A percentile compares a stretch with the other conserved stretches of the same genome.
Evolutionary conservation across 1,140 invertebrate species (phyloP).

Genomic region (Coelopa frigida): DNA sequence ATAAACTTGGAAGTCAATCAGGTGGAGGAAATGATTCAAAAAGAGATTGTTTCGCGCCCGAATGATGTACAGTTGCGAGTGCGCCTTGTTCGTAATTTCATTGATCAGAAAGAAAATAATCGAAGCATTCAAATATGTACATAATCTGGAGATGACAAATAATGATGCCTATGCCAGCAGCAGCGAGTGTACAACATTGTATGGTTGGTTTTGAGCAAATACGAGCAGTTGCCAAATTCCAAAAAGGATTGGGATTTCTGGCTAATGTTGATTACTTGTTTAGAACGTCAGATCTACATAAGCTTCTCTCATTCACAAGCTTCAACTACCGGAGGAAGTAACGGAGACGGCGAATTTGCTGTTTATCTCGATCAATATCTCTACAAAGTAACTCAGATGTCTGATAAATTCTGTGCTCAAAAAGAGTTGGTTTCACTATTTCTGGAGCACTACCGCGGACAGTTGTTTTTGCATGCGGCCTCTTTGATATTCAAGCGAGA

Average conservation of each 20-base stretch:
- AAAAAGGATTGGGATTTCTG: slow-evolving; percentile 61
- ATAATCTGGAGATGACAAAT: slow-evolving; percentile 57
- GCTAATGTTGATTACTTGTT: slow-evolving; percentile 58
- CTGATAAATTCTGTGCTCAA: slow-evolving; percentile 46
- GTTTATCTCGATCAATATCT: slow-evolving; percentile 61
- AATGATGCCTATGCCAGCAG: slow-evolving; percentile 52
- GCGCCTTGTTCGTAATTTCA: slow-evolving; percentile 65
- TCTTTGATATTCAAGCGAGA: slow-evolving; percentile 58
- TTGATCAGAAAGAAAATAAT: slow-evolving; percentile 59
- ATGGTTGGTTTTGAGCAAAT: slow-evolving; percentile 56
- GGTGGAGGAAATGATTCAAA: slow-evolving; percentile 50
- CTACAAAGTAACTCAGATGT: slow-evolving; percentile 47
- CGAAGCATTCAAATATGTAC: slow-evolving; percentile 71
- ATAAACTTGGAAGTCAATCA: slow-evolving; percentile 52
- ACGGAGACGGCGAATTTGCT: slow-evolving; percentile 47
- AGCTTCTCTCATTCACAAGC: too few relatives aligned
- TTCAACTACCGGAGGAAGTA: too few relatives aligned
- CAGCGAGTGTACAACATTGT: slow-evolving; percentile 69
- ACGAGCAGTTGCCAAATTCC: slow-evolving; percentile 44
- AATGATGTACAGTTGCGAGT: slow-evolving; percentile 63
- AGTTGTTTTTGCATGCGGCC: slow-evolving; percentile 68
- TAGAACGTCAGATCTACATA: slow-evolving; percentile 61
- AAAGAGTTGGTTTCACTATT: slow-evolving; percentile 55
- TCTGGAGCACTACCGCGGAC: slow-evolving; percentile 65
- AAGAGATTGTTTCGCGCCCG: slow-evolving; percentile 63